Conservation (phyloP, 1,140 invertebrate species). For the Drosophila tristis region DNA sequence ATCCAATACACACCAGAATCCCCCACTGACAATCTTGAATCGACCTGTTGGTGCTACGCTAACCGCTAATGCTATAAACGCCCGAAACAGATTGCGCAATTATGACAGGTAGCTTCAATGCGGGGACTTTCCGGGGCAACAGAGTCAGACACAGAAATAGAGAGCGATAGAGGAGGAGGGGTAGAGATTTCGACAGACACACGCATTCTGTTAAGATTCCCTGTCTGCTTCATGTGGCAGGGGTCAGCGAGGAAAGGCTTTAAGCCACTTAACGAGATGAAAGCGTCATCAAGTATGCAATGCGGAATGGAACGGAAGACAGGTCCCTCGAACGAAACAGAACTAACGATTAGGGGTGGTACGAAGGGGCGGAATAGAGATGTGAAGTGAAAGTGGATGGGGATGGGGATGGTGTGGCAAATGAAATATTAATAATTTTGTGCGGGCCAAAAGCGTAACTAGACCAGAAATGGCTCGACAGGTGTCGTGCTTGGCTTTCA, state of each 20-base stretch:
- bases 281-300: constrained; percentile 69
- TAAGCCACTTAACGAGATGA: constrained; percentile 77
- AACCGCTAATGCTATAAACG: constrained; percentile 69
- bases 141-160: too few relatives aligned
- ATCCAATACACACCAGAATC: neutral
- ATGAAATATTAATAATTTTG: constrained; percentile 80
- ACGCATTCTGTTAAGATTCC: neutral
- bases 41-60: constrained; percentile 23
- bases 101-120: constrained; percentile 64
- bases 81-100: constrained; percentile 68
- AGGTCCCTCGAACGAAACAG: constrained; percentile 12
- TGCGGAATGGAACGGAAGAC: constrained; percentile 29
- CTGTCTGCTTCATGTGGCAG: too few relatives aligned
- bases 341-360: constrained; percentile 25
- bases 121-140: neutral
- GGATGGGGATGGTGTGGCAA: constrained; percentile 9
- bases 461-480: constrained; percentile 64
- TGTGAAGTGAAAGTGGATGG: neutral
- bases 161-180: neutral
- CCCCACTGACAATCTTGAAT: neutral
- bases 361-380: neutral
- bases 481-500: constrained; percentile 76
- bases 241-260: constrained; percentile 52
- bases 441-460: constrained; percentile 42
- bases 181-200: neutral